Base-by-base conservation (phyloP, 2,797 vertebrate genomes). In the Sorex maritimensis region DNA sequence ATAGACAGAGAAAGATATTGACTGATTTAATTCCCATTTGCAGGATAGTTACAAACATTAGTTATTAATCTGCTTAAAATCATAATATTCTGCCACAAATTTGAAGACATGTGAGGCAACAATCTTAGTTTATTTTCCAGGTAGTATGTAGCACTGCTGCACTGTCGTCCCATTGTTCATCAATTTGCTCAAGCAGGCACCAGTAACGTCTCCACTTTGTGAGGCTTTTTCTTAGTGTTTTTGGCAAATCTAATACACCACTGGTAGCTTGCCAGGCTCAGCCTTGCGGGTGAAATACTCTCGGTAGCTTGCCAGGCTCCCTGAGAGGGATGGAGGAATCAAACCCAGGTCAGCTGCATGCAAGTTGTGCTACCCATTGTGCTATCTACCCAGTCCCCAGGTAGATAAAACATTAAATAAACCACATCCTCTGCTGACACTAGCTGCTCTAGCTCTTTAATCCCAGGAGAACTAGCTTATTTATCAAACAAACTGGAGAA, bases 81-180 rank as follows among this genome's bases (percentile, higher is more conserved):
- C 1, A 30, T 24, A 58, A 75, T 80, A 77, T 68, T 91, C 14
- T 28, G 30, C 9, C n/a, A 95, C 44, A 79, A 68, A 91, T 88
- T 23, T 68, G 49, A 30, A 82, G 41, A 24, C 5, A 67, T 12
- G 0, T 2, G 28, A 79, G 69, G 74, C n/a, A 79, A 68, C 58
- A 55, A 83, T 7, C 9, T 2, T 52, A 1, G 24, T 73, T 14
- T 83, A 14, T 11, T 87, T 73, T 82, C 5, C 6, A 71, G 38
- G 44, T 26, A 85, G 77, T 63, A 2, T 34, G 34, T 34, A 34
- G 34, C 34, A 34, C 34, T 34, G 34, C 34, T 2, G 34, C 34
- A 34, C 34, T 34, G 34, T 34, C 34, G 34, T 34, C 34, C 34
- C 34, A 34, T 34, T 34, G 34, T 34, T 34, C 34, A 34, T 34